Conservation (phyloP, 2,888 invertebrate species). For the Pterostichus niger region DNA sequence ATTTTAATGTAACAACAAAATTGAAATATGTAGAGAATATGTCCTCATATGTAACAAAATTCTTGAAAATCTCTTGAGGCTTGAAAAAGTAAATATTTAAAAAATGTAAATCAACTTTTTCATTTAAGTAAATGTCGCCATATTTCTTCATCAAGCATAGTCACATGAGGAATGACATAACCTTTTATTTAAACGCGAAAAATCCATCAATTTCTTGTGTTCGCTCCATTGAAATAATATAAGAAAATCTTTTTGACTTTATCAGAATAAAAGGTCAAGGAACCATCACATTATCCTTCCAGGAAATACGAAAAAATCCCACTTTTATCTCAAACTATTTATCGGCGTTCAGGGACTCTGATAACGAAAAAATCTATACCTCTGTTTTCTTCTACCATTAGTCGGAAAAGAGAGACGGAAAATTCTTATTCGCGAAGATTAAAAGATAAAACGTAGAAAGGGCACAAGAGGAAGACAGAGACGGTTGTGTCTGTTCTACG, state of each 20-base stretch:
- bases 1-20: too few relatives aligned
- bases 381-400: conserved; percentile 44
- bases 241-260: conserved; percentile 40
- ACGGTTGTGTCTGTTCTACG: conserved; percentile 18
- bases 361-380: conserved; percentile 59
- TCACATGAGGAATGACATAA: background rate
- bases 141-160: conserved; percentile 27
- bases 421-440: conserved; percentile 57
- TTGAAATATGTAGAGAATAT: too few relatives aligned
- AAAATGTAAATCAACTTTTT: too few relatives aligned
- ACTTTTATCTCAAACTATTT: conserved; percentile 59
- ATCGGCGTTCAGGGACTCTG: conserved; percentile 56
- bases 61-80: too few relatives aligned
- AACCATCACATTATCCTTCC: conserved; percentile 51
- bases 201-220: conserved; percentile 27
- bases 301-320: conserved; percentile 58
- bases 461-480: conserved; percentile 6
- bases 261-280: conserved; percentile 39
- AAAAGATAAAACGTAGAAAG: conserved; percentile 55
- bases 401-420: conserved; percentile 44
- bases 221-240: conserved; percentile 37
- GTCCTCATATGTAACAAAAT: too few relatives aligned
- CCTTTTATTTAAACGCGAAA: background rate
- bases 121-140: background rate
- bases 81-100: too few relatives aligned